Base-by-base conservation (phyloP, 2,113 vertebrate genomes). In the Equus przewalskii region DNA sequence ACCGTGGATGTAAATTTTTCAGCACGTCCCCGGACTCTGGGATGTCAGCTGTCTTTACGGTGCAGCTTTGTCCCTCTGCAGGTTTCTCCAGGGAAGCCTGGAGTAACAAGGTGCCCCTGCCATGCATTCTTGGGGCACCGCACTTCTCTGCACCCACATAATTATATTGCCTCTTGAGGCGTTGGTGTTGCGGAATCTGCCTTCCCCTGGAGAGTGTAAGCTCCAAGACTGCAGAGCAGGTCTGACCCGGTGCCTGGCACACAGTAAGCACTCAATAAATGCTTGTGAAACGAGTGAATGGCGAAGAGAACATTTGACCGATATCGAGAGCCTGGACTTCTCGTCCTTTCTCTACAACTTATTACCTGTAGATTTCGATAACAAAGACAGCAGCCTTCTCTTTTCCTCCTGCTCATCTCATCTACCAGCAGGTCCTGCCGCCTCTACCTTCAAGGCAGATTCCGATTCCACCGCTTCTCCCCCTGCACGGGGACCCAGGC, bases 331-430 rank as follows among this genome's bases (percentile, higher is more conserved):
- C 76, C 44, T 65, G 18, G 58, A 54, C 26, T 64, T 60, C 92
- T 8, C 78, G 89, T 16, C 26, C 75, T n/a, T 76, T 54, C 60
- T 78, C 70, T 28, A 10, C 22, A 89, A 4, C 24, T 58, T 12
- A 7, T 9, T 28, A 18, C 46, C 36, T 54, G 67, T 56, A 51
- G n/a, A 58, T 44, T 41, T 49, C 24, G 26, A 64, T 26, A 28
- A 44, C 33, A 69, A 54, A 76, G 44, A 10, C 2, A 18, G 14
- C 13, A 46, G 54, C 9, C 58, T 84, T 58, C 69, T 51, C 70
- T 21, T 16, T 24, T 64, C 8, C 22, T n/a, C 67, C 30, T 0
- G 0, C 6, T 46, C 0, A 4, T 18, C 4, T 9, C 15, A 8
- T 4, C 21, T 13, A 26, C 10, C 36, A 9, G 56, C 58, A 33